A percentile compares a stretch with the other conserved stretches of the same genome.
Evolutionary conservation across 2,113 vertebrate genomes (phyloP).

Genomic region (Microtus oregoni): DNA sequence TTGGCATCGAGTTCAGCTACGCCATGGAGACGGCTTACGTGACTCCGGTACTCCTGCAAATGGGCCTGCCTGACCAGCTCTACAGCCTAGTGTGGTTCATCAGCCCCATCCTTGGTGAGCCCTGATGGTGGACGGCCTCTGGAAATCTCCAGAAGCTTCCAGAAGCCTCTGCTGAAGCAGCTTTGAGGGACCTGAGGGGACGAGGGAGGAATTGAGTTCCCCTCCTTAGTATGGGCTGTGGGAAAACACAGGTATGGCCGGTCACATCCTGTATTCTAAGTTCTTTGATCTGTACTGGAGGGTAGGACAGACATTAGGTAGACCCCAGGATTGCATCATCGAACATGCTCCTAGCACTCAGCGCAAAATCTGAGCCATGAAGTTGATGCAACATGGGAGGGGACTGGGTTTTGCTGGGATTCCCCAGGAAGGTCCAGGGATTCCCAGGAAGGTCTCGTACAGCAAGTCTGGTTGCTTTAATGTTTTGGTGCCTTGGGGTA

Average conservation of each 20-base stretch:
- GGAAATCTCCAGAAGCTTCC: not conserved
- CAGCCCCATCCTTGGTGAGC: slow-evolving; percentile 96
- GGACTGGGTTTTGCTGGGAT: not conserved
- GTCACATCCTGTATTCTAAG: not conserved
- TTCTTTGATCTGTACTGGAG: not conserved
- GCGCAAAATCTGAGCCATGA: not conserved
- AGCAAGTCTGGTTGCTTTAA: not conserved
- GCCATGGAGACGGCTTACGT: slow-evolving; percentile 99
- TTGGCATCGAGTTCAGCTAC: slow-evolving; percentile 98
- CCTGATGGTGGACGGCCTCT: not conserved
- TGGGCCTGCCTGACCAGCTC: slow-evolving; percentile 97
- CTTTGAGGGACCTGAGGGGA: not conserved
- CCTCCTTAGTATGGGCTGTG: not conserved
- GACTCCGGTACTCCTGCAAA: slow-evolving; percentile 96
- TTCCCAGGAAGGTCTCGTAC: not conserved
- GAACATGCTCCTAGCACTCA: fast-evolving
- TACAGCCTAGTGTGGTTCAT: slow-evolving; percentile 99
- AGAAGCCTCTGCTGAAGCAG: not conserved
- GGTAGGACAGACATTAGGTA: not conserved
- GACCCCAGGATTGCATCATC: fast-evolving
- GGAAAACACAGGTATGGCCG: not conserved
- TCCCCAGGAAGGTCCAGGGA: not conserved
- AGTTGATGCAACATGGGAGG: not conserved
- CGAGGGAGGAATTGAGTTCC: not conserved
- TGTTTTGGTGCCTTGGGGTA: fast-evolving